Evolutionary conservation across 2,888 invertebrate species (phyloP).

Genomic region (Stegana nigrithorax): DNA sequence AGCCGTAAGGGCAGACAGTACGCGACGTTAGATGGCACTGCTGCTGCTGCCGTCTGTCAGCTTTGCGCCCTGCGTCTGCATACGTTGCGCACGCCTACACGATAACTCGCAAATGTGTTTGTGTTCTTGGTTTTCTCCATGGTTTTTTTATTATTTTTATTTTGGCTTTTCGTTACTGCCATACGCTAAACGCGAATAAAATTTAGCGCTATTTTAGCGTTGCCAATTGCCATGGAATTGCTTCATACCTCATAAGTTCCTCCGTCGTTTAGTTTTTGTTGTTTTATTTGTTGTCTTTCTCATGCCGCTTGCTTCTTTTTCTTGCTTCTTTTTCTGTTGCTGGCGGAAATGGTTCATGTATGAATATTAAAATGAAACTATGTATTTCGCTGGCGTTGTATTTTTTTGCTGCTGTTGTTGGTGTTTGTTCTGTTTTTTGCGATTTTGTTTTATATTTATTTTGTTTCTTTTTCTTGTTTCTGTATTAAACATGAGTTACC

Average conservation of each 20-base stretch:
- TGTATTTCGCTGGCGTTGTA: slow-evolving; percentile 5
- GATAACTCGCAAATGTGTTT: background rate
- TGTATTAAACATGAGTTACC: slow-evolving; percentile 46
- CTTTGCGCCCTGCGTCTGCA: background rate
- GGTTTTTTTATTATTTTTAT: background rate
- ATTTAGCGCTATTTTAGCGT: slow-evolving; percentile 15
- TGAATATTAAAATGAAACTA: slow-evolving; percentile 23
- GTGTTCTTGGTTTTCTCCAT: background rate
- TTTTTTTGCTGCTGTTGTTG: too few relatives aligned
- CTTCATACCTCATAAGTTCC: slow-evolving; percentile 5
- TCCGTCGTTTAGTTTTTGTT: background rate
- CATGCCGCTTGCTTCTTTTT: slow-evolving; percentile 18
- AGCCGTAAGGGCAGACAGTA: too few relatives aligned
- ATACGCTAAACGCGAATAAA: slow-evolving; percentile 8
- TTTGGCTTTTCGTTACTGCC: background rate
- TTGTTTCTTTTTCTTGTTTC: slow-evolving; percentile 31
- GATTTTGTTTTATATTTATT: too few relatives aligned
- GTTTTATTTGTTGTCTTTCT: slow-evolving; percentile 5
- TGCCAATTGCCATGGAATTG: slow-evolving; percentile 19
- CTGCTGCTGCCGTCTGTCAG: background rate
- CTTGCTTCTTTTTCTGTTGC: slow-evolving; percentile 19
- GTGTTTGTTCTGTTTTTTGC: too few relatives aligned
- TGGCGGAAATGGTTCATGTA: slow-evolving; percentile 23
- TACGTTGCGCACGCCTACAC: background rate
- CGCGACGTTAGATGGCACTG: background rate